Percentiles rank a stretch among this genome's conserved stretches.
Conservation (phyloP, 2,797 vertebrate genomes). For the Lacerta agilis region DNA sequence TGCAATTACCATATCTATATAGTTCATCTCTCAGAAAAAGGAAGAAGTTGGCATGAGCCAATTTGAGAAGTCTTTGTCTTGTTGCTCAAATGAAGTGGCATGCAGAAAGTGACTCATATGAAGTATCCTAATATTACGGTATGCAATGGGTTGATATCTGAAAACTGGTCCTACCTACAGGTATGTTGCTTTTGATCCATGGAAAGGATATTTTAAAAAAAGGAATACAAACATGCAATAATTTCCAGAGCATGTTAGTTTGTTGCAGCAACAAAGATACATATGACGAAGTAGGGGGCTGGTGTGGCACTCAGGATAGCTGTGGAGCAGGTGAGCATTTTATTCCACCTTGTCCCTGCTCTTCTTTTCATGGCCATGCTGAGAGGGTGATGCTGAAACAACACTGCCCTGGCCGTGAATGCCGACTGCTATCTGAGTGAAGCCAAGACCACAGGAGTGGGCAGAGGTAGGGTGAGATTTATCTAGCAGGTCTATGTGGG, state of each 20-base stretch:
- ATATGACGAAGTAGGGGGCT: neutral
- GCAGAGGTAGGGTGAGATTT: too few relatives aligned
- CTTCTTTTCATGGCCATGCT: too few relatives aligned
- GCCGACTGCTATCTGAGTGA: too few relatives aligned
- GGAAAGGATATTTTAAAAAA: slow-evolving; percentile 42
- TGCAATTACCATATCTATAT: slow-evolving; percentile 57
- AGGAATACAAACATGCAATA: slow-evolving; percentile 32
- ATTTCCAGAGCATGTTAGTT: neutral
- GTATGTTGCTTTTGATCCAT: slow-evolving; percentile 2
- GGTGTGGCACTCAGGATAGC: too few relatives aligned
- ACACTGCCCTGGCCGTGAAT: too few relatives aligned
- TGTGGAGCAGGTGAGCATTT: too few relatives aligned
- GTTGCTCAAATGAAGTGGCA: slow-evolving; percentile 69
- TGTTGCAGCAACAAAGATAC: neutral
- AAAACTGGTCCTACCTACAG: neutral
- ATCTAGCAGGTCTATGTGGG: too few relatives aligned
- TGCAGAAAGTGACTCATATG: slow-evolving; percentile 61
- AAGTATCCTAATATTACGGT: neutral
- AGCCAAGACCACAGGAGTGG: too few relatives aligned
- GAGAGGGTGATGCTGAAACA: too few relatives aligned
- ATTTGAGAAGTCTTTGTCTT: slow-evolving; percentile 56
- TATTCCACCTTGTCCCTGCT: too few relatives aligned
- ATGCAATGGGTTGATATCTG: neutral
- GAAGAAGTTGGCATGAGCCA: slow-evolving; percentile 52
- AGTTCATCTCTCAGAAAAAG: slow-evolving; percentile 62